Percentiles rank a stretch among this genome's conserved stretches.
phyloP scores from a whole-genome alignment of 2,888 invertebrate genomes.

The Acleris emargana region DNA sequence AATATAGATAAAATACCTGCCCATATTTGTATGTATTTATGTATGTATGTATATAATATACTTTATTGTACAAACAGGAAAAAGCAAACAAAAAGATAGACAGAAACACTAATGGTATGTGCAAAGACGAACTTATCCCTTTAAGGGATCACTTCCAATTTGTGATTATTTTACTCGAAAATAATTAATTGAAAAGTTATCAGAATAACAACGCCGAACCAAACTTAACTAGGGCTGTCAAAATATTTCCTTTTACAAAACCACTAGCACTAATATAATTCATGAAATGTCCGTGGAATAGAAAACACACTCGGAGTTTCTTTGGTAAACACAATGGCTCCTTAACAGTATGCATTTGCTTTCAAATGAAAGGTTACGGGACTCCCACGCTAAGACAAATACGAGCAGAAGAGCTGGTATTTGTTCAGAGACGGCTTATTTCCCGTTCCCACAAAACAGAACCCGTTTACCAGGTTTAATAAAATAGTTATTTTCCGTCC shows the following conservation, averaged over 20 bases:
- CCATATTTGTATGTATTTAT: not conserved
- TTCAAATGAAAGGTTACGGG: slow-evolving; percentile 34
- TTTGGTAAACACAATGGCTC: slow-evolving; percentile 15
- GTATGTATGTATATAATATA: no score
- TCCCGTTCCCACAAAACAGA: slow-evolving; percentile 11
- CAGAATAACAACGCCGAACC: slow-evolving; percentile 46
- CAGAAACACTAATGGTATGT: no score
- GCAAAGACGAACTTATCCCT: no score
- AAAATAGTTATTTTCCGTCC: slow-evolving; percentile 2
- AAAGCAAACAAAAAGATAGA: no score
- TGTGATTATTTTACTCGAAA: slow-evolving; percentile 34
- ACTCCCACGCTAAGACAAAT: slow-evolving; percentile 32
- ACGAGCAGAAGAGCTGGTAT: slow-evolving; percentile 18
- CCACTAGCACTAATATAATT: no score
- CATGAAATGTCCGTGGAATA: not conserved
- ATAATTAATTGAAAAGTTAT: slow-evolving; percentile 52
- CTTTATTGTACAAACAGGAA: no score
- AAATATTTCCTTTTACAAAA: not conserved
- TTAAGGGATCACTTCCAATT: no score
- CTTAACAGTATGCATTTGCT: slow-evolving; percentile 6
- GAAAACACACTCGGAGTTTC: slow-evolving; percentile 12
- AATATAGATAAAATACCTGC: no score
- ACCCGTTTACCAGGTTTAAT: slow-evolving; percentile 1
- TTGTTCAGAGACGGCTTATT: slow-evolving; percentile 30
- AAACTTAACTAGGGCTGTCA: slow-evolving; percentile 44